Conservation (phyloP, 2,797 vertebrate species). For the Pseudotriccus pelzelni region DNA sequence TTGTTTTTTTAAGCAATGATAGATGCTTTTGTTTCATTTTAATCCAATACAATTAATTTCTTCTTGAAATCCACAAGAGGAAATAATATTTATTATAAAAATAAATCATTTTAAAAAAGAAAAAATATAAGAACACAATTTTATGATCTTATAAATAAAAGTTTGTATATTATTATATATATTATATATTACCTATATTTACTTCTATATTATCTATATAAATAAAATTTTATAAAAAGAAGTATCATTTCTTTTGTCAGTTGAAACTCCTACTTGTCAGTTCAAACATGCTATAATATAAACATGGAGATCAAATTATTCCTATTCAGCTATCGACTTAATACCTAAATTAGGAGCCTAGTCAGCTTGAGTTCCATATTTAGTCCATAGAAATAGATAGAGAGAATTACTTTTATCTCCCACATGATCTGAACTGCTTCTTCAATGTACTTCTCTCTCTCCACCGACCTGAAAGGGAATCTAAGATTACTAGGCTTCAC, state of each 20-base stretch:
- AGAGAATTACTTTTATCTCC: not conserved
- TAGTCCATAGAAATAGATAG: not conserved
- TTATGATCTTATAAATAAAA: not conserved
- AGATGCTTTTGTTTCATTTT: not conserved
- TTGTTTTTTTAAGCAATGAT: constrained; percentile 1
- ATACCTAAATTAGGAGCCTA: not conserved
- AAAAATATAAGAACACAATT: not conserved
- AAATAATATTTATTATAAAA: not conserved
- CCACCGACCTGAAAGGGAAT: not conserved
- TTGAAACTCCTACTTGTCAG: not conserved
- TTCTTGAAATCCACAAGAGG: not conserved
- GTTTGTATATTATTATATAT: no score
- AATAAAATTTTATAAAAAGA: no score
- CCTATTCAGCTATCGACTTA: not conserved
- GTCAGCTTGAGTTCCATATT: not conserved
- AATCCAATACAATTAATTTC: not conserved
- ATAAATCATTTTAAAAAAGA: not conserved
- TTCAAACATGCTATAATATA: not conserved
- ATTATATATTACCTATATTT: no score
- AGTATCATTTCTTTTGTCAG: no score
- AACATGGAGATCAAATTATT: not conserved
- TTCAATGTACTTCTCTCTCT: not conserved
- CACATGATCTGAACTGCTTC: not conserved
- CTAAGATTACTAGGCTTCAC: not conserved
- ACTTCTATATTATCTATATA: no score